Conservation (phyloP, 2,113 vertebrate genomes). For the Hemibagrus wyckioides region DNA sequence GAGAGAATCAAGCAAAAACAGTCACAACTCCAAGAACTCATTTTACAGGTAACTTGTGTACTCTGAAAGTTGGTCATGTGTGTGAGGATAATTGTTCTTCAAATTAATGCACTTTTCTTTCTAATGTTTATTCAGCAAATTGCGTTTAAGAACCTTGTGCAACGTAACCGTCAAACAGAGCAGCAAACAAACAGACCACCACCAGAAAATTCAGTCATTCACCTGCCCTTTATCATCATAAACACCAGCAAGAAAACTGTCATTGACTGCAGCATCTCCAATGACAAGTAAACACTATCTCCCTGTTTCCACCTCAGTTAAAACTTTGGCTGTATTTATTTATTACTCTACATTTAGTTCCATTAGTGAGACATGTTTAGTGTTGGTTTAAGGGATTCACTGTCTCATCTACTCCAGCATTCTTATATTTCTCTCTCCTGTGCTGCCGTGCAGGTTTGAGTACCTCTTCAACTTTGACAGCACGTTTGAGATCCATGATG, state of each 20-base stretch:
- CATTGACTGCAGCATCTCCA: conserved; percentile 99
- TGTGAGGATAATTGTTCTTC: neutral
- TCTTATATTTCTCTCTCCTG: neutral
- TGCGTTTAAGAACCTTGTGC: conserved; percentile 98
- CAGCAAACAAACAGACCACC: conserved; percentile 89
- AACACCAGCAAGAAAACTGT: conserved; percentile 99
- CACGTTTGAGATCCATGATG: conserved; percentile 98
- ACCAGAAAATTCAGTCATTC: conserved; percentile 94
- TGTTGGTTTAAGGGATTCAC: neutral
- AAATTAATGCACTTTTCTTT: neutral
- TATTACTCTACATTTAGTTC: neutral
- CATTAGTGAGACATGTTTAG: neutral
- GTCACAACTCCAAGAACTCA: conserved; percentile 96
- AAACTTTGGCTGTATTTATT: neutral
- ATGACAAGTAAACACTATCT: conserved; percentile 86
- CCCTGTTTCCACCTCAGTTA: neutral
- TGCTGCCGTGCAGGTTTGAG: conserved; percentile 82
- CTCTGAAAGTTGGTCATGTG: neutral
- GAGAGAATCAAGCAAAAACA: conserved; percentile 99
- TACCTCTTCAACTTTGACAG: conserved; percentile 99
- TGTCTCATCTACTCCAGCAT: neutral
- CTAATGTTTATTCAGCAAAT: conserved; percentile 88
- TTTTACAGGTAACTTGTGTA: conserved; percentile 86
- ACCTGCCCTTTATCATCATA: conserved; percentile 96
- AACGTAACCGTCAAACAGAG: conserved; percentile 90